Percentiles rank a stretch among this genome's conserved stretches.
phyloP scores from a whole-genome alignment of 2,888 invertebrate genomes.

The Cheilosia pagana region DNA sequence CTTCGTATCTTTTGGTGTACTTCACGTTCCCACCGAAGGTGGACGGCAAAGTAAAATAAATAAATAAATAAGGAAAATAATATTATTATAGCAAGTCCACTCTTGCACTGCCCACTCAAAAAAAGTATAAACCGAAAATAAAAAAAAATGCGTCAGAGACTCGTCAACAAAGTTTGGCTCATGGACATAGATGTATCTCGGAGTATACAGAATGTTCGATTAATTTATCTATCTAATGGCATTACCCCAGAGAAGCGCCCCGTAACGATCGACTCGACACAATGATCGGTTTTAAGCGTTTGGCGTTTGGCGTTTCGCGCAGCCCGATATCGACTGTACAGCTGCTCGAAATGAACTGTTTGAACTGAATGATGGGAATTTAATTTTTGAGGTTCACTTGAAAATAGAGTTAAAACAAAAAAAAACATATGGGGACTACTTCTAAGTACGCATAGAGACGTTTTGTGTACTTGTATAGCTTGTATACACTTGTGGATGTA shows the following conservation, averaged over 20 bases:
- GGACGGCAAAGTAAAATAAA: slow-evolving; percentile 47
- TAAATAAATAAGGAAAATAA: slow-evolving; percentile 56
- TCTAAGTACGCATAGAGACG: slow-evolving; percentile 42
- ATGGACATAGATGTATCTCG: slow-evolving; percentile 1
- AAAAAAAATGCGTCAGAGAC: neutral
- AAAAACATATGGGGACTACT: neutral
- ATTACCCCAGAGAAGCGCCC: slow-evolving; percentile 46
- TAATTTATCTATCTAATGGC: slow-evolving; percentile 19
- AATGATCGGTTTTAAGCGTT: slow-evolving; percentile 31
- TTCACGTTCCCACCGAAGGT: slow-evolving; percentile 36
- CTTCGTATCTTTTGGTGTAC: slow-evolving; percentile 32
- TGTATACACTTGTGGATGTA: slow-evolving; percentile 35
- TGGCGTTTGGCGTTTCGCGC: slow-evolving; percentile 49
- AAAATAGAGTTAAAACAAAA: slow-evolving; percentile 52
- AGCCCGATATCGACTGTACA: slow-evolving; percentile 65
- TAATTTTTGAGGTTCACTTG: slow-evolving; percentile 70
- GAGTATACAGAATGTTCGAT: neutral
- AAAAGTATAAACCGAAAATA: slow-evolving; percentile 13
- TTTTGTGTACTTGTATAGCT: slow-evolving; percentile 35
- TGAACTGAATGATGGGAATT: slow-evolving; percentile 66
- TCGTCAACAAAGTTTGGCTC: slow-evolving; percentile 7
- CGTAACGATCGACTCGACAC: slow-evolving; percentile 53
- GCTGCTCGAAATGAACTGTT: slow-evolving; percentile 68
- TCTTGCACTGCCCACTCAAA: slow-evolving; percentile 59
- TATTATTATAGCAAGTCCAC: slow-evolving; percentile 66